Conservation (phyloP, 2,113 vertebrate genomes). For the Muntiacus muntjak region DNA sequence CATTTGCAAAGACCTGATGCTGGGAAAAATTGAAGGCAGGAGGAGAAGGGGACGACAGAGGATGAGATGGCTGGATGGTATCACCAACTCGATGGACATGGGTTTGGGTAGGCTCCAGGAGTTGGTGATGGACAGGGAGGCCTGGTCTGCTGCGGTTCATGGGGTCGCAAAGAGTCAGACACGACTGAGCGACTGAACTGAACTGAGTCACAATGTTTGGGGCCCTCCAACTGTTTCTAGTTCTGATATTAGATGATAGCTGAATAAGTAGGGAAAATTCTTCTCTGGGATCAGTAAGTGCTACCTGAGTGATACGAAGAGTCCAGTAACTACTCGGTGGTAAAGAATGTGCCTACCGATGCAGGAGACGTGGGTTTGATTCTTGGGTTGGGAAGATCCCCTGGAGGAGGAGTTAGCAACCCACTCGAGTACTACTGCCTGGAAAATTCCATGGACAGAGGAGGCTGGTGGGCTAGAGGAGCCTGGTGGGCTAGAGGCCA, state of each 20-base stretch:
- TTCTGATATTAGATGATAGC: background rate
- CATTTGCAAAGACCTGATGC: too few species aligned
- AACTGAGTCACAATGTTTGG: background rate
- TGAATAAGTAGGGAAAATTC: background rate
- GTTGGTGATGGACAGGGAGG: too few species aligned
- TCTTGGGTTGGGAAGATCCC: background rate
- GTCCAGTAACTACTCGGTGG: background rate
- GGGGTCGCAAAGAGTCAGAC: too few species aligned
- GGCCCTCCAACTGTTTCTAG: background rate
- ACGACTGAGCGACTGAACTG: too few species aligned
- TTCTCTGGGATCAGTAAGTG: background rate
- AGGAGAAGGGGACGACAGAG: too few species aligned
- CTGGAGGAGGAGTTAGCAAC: background rate
- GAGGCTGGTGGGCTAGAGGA: background rate
- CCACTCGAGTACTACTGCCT: background rate
- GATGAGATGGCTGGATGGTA: too few species aligned
- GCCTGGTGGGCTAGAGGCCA: background rate
- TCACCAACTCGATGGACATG: too few species aligned
- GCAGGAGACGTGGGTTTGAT: background rate
- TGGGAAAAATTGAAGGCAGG: too few species aligned
- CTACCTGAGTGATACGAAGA: background rate
- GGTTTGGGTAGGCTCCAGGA: too few species aligned
- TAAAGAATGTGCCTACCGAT: background rate
- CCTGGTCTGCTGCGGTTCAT: too few species aligned
- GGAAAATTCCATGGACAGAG: background rate